Evolutionary conservation across 1,140 invertebrate genomes (phyloP), one percentile per base, ranked within the genome.

Genomic region (Belonocnema kinseyi): DNA sequence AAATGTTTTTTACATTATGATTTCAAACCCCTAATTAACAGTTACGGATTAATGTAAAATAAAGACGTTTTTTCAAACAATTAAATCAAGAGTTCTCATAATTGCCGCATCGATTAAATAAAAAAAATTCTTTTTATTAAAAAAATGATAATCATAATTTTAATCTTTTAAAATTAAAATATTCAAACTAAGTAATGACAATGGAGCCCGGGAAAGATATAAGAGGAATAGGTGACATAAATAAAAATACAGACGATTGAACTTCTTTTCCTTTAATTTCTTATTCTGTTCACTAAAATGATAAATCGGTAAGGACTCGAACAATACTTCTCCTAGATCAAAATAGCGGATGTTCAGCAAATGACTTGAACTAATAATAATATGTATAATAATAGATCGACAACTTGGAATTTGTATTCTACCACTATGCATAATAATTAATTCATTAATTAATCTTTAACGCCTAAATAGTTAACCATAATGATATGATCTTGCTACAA

Each of bases 401-500:
- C 72, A 71, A 74, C 77, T 76, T 56, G 50, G 73, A 61, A 61
- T 61, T 61, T 14, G 13, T 61, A 33, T 33, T 61, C 21, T 61
- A 61, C 26, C 12, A 74, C 82, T 85, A 85, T 77, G 76, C 46
- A 71, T 80, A 83, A 85, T 80, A 80, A 80, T 80, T 84, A 82
- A 80, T 80, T 84, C 81, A 80, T 88, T 82, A 79, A 83, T 87
- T 85, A 88, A 88, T 66, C 46, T 40, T 88, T 86, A 88, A 88
- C 77, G 77, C 73, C 84, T 89, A 86, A 83, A 82, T 61, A 80
- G 77, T 83, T 85, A 87, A 85, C 33, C 26, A 71, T 88, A 90
- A 88, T 89, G 88, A 89, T 89, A 89, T 90, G 85, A 77, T 87
- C 81, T 81, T 83, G 76, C 81, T 83, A 78, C 86, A 87, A 88